Evolutionary conservation across 2,113 vertebrate genomes (phyloP).

Genomic region (Taurulus bubalis): DNA sequence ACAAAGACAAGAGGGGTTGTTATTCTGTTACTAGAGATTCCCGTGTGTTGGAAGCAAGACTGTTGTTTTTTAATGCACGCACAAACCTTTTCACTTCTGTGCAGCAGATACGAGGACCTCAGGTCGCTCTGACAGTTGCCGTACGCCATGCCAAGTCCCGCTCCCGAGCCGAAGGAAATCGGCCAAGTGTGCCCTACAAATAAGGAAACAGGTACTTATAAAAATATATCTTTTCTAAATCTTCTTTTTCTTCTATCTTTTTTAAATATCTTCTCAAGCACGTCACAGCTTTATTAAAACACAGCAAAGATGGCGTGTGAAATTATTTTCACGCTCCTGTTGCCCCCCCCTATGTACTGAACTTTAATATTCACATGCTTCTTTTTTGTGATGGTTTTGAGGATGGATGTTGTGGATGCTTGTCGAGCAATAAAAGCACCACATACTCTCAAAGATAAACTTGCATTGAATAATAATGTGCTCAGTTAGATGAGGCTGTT

Average conservation of each 20-base stretch:
- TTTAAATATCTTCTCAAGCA: neutral
- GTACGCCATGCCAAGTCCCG: constrained; percentile 96
- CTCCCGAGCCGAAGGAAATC: constrained; percentile 88
- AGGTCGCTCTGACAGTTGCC: constrained; percentile 97
- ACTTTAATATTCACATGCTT: constrained; percentile 5
- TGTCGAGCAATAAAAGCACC: neutral
- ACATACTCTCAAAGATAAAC: neutral
- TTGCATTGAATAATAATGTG: neutral
- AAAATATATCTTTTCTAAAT: no score
- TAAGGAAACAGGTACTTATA: constrained; percentile 5
- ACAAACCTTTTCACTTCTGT: constrained; percentile 90
- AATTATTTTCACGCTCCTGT: constrained; percentile 23
- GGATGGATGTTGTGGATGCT: neutral
- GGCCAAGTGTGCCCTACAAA: constrained; percentile 93
- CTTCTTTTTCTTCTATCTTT: no score
- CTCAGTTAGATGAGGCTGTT: neutral
- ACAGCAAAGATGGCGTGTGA: neutral
- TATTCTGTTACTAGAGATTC: neutral
- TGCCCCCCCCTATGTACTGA: neutral
- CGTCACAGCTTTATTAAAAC: constrained; percentile 8
- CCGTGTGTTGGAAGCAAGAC: neutral
- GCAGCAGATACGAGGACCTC: constrained; percentile 90
- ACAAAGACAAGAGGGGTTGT: neutral
- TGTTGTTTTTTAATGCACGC: neutral
- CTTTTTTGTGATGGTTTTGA: neutral